These are phyloP conservation scores for Scaptomyza montana DNA, from an alignment of 1,140 invertebrate species.

Conservation along the genomic window DNA sequence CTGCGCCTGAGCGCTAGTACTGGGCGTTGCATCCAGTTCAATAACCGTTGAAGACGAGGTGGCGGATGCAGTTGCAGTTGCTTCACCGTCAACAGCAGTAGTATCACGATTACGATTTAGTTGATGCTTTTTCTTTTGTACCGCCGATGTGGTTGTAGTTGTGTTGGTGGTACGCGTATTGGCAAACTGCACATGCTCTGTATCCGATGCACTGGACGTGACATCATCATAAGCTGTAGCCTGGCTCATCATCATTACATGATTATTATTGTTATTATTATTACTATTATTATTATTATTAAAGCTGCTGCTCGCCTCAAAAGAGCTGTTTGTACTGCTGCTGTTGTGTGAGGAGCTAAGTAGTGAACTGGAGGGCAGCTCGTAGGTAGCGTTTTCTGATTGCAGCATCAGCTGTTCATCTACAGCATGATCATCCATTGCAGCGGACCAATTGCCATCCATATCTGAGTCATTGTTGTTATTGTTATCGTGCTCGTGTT, in stretches of 20 bases:
- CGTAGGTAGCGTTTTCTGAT: constrained; percentile 34
- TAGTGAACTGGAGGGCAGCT: constrained; percentile 63
- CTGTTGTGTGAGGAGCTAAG: constrained; percentile 36
- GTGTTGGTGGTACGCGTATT: constrained; percentile 79
- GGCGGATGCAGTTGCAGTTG: constrained; percentile 16
- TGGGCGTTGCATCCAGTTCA: constrained; percentile 63
- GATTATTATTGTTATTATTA: constrained; percentile 14
- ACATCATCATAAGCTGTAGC: constrained; percentile 61
- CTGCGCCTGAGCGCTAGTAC: constrained; percentile 66
- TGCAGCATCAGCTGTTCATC: constrained; percentile 38
- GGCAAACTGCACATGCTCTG: constrained; percentile 76
- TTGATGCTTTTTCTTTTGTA: constrained; percentile 65
- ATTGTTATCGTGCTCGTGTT: constrained; percentile 28
- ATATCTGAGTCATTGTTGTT: constrained; percentile 16
- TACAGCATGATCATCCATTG: constrained; percentile 68
- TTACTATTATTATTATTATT: constrained; percentile 17
- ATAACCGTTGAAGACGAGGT: constrained; percentile 44
- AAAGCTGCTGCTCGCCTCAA: constrained; percentile 46
- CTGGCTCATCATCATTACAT: neutral
- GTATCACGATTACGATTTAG: constrained; percentile 36
- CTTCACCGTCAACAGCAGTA: constrained; percentile 7
- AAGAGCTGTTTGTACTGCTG: constrained; percentile 52
- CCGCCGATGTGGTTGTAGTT: constrained; percentile 73
- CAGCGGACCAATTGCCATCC: constrained; percentile 56
- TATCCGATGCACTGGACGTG: constrained; percentile 70